Percentiles rank a stretch among this genome's conserved stretches.
These are phyloP conservation scores for Argyresthia albistria DNA, from an alignment of 2,888 invertebrate species.

Conservation along the genomic window DNA sequence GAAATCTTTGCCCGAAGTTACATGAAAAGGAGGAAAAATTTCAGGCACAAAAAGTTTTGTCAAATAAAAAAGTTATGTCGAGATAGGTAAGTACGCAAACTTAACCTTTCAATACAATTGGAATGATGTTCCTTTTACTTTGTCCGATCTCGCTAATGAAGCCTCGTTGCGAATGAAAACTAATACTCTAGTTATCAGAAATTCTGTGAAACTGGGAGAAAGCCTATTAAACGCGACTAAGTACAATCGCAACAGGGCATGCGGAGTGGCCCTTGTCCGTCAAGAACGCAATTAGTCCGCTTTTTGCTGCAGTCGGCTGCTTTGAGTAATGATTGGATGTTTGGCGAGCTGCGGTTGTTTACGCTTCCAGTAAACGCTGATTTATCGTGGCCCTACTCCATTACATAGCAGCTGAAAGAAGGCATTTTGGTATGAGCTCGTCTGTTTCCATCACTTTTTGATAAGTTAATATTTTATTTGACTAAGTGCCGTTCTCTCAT, in stretches of 20 bases:
- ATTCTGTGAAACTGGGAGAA: constrained; percentile 16
- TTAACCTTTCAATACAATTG: neutral
- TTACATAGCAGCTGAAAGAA: neutral
- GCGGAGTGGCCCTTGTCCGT: constrained; percentile 59
- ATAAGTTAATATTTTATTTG: neutral
- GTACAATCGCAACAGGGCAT: constrained; percentile 53
- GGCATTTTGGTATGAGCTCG: neutral
- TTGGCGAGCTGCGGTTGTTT: constrained; percentile 49
- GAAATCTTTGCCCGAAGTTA: constrained; percentile 29
- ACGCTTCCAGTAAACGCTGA: constrained; percentile 54
- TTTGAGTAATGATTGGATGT: constrained; percentile 63
- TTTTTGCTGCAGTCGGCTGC: constrained; percentile 62
- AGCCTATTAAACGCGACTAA: constrained; percentile 65
- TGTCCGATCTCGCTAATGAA: no score
- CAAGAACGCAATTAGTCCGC: constrained; percentile 63
- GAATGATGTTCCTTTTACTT: no score
- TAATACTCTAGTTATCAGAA: neutral
- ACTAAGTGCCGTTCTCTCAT: no score
- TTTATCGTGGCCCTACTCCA: constrained; percentile 35
- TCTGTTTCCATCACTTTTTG: neutral
- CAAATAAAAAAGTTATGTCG: constrained; percentile 18
- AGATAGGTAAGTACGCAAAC: neutral
- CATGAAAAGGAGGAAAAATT: constrained; percentile 24
- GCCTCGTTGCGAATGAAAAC: neutral
- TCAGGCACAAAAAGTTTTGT: constrained; percentile 19